Percentiles rank a stretch among this genome's conserved stretches.
phyloP scores from a whole-genome alignment of 2,888 invertebrate genomes.

The Pomacea canaliculata region DNA sequence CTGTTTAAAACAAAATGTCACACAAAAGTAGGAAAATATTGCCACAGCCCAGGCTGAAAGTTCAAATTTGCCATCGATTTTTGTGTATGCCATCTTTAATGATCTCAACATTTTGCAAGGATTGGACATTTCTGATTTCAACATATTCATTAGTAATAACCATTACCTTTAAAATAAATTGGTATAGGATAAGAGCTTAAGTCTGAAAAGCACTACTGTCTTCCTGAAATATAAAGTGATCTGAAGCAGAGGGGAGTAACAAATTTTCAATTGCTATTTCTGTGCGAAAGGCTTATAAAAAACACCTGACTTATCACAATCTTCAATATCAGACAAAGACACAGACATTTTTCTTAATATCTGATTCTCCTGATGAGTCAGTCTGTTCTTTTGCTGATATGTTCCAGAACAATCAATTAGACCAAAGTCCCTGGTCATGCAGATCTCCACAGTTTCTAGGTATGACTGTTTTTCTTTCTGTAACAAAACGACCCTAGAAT shows the following conservation, averaged over 20 bases:
- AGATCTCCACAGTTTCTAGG: slow-evolving; percentile 24
- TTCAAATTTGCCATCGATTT: no score
- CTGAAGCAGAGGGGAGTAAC: background rate
- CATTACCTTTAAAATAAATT: no score
- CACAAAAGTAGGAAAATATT: no score
- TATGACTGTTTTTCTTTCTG: slow-evolving; percentile 4
- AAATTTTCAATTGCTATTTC: no score
- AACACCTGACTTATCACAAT: background rate
- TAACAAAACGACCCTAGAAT: background rate
- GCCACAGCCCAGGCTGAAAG: no score
- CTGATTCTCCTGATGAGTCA: slow-evolving; percentile 1
- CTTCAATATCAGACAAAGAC: background rate
- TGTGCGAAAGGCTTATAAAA: slow-evolving; percentile 11
- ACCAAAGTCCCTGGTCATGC: slow-evolving; percentile 15
- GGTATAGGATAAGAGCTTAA: no score
- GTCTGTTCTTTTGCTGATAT: background rate
- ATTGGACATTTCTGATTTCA: no score
- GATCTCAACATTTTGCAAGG: no score
- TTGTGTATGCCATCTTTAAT: no score
- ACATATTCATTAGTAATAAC: no score
- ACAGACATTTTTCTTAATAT: background rate
- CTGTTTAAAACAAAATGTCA: no score
- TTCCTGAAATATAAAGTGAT: background rate
- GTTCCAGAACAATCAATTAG: slow-evolving; percentile 5
- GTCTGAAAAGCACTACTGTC: no score